These are phyloP conservation scores for Amblyteles armatorius DNA, from an alignment of 2,888 invertebrate species.

Conservation along the genomic window DNA sequence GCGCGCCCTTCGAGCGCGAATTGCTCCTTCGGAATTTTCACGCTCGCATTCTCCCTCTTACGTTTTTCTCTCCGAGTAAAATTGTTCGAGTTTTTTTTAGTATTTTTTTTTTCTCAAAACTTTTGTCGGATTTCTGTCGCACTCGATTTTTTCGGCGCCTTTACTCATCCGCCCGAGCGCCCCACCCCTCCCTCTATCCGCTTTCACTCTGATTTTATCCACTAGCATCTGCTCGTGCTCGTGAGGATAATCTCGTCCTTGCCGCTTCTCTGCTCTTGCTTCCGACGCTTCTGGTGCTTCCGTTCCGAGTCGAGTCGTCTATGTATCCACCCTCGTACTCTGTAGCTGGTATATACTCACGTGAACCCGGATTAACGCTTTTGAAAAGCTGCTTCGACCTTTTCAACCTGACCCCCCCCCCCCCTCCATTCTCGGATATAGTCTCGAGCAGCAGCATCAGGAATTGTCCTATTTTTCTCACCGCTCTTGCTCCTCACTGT, in stretches of 20 bases:
- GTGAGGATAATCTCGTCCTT: slow-evolving; percentile 61
- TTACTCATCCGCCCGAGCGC: slow-evolving; percentile 31
- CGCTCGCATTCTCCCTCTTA: slow-evolving; percentile 54
- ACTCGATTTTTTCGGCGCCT: slow-evolving; percentile 59
- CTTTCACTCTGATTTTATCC: slow-evolving; percentile 51
- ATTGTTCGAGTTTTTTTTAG: slow-evolving; percentile 28
- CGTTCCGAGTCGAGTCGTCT: slow-evolving; percentile 28
- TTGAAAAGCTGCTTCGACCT: slow-evolving; percentile 46
- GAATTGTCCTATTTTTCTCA: slow-evolving; percentile 13
- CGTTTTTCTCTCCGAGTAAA: slow-evolving; percentile 21
- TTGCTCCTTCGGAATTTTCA: slow-evolving; percentile 56
- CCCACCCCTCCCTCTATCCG: slow-evolving; percentile 44
- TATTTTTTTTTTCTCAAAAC: neutral
- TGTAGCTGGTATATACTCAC: slow-evolving; percentile 18
- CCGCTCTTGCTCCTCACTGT: neutral
- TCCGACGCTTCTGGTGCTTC: slow-evolving; percentile 32
- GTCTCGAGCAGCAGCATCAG: neutral
- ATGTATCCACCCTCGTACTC: neutral
- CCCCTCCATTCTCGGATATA: neutral
- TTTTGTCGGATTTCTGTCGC: slow-evolving; percentile 52
- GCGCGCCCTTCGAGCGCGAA: slow-evolving; percentile 22
- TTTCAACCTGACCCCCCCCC: neutral
- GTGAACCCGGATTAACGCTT: slow-evolving; percentile 60
- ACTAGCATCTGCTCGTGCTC: slow-evolving; percentile 55
- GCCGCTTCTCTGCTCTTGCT: slow-evolving; percentile 42